These are phyloP conservation scores for Entomobrya proxima DNA, from an alignment of 2,888 invertebrate genomes.

Conservation along the genomic window DNA sequence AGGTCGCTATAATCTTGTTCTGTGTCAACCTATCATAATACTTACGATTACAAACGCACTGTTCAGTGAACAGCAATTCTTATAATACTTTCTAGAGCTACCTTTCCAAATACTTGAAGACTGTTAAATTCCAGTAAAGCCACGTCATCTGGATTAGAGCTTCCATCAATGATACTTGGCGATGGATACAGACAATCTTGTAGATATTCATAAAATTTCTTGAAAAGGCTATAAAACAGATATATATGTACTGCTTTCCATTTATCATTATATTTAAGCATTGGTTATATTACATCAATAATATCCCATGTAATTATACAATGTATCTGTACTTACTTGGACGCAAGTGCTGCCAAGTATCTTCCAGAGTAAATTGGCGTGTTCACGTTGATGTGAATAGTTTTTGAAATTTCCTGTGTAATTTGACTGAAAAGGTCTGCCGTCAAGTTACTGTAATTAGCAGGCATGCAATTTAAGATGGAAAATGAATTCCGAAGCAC, in stretches of 20 bases:
- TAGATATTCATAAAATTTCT: constrained; percentile 62
- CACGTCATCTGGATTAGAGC: constrained; percentile 49
- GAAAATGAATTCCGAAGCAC: background rate
- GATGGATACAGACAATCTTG: constrained; percentile 60
- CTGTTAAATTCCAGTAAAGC: constrained; percentile 54
- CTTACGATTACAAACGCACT: no score
- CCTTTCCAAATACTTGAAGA: constrained; percentile 34
- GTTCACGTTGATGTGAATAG: constrained; percentile 54
- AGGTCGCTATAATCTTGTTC: constrained; percentile 80
- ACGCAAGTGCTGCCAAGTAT: constrained; percentile 52
- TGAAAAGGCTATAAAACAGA: constrained; percentile 47
- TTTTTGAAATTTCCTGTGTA: constrained; percentile 55
- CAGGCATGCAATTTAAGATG: background rate
- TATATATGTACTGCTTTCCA: no score
- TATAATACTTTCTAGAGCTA: background rate
- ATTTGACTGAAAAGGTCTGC: constrained; percentile 56
- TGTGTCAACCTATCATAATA: constrained; percentile 19
- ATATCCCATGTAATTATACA: background rate
- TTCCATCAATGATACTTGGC: constrained; percentile 2
- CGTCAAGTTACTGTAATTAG: constrained; percentile 40
- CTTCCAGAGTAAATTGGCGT: constrained; percentile 57
- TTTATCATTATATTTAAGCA: no score
- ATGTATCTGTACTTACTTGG: constrained; percentile 29
- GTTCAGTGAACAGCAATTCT: background rate
- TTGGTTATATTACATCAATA: background rate